phyloP scores from a whole-genome alignment of 2,888 invertebrate species.

The Ectemnius lituratus region DNA sequence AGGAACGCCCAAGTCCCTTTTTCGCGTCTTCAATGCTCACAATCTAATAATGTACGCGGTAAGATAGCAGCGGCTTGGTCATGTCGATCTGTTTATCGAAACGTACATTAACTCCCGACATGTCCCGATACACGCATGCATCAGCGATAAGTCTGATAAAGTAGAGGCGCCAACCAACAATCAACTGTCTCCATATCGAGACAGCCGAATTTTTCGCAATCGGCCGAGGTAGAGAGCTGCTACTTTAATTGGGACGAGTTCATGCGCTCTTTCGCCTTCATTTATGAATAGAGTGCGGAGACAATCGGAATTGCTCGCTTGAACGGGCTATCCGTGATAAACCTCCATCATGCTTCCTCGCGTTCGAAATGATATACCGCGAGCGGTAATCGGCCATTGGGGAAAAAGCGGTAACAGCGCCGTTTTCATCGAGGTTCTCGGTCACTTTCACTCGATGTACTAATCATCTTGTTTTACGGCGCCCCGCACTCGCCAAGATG shows the following conservation, averaged over 20 bases:
- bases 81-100: constrained; percentile 57
- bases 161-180: constrained; percentile 56
- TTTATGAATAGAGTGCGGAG: constrained; percentile 21
- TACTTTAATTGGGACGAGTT: constrained; percentile 51
- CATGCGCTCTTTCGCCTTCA: constrained; percentile 36
- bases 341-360: constrained; percentile 18
- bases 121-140: constrained; percentile 44
- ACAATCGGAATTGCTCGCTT: constrained; percentile 42
- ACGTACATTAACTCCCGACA: constrained; percentile 53
- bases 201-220: constrained; percentile 29
- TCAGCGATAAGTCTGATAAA: constrained; percentile 49
- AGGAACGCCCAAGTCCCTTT: constrained; percentile 26
- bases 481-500: constrained; percentile 34
- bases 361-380: constrained; percentile 39
- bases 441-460: constrained; percentile 29
- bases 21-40: constrained; percentile 11
- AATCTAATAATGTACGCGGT: constrained; percentile 14
- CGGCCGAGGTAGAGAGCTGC: constrained; percentile 40
- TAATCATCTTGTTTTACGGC: constrained; percentile 51
- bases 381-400: constrained; percentile 22
- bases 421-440: constrained; percentile 32
- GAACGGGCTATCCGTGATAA: constrained; percentile 15
- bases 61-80: constrained; percentile 39
- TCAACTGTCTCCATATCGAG: constrained; percentile 42
- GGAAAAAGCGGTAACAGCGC: constrained; percentile 19